Evolutionary conservation across 2,888 invertebrate genomes (phyloP).

Genomic region (Blastobasis lacticolella): DNA sequence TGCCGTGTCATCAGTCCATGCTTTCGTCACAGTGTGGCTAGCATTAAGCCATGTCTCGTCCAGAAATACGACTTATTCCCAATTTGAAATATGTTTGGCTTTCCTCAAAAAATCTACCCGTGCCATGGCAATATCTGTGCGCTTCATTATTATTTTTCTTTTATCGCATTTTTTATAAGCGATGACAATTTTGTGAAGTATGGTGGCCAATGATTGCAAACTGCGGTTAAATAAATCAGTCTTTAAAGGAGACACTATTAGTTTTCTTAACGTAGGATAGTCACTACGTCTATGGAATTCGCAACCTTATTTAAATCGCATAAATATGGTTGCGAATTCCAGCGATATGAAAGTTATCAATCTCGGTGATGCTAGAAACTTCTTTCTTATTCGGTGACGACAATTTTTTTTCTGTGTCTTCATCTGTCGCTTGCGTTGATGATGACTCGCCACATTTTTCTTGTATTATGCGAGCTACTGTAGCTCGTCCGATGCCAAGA

Average conservation of each 20-base stretch:
- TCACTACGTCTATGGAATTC: slow-evolving; percentile 6
- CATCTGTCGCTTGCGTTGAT: neutral
- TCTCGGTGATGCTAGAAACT: neutral
- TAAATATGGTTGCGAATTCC: slow-evolving; percentile 9
- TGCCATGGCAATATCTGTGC: slow-evolving; percentile 9
- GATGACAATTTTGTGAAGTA: slow-evolving; percentile 10
- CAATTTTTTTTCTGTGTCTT: neutral
- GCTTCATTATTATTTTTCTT: slow-evolving; percentile 15
- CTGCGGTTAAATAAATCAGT: slow-evolving; percentile 3
- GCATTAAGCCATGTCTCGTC: slow-evolving; percentile 14
- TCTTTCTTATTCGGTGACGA: neutral
- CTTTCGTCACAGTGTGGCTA: slow-evolving; percentile 11
- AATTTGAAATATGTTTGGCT: slow-evolving; percentile 12
- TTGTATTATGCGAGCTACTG: slow-evolving; percentile 10
- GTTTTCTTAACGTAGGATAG: slow-evolving; percentile 4
- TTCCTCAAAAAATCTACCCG: slow-evolving; percentile 11
- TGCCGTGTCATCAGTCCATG: slow-evolving; percentile 12
- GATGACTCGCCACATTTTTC: slow-evolving; percentile 1
- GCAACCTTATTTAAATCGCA: too few relatives aligned
- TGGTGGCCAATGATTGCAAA: slow-evolving; percentile 3
- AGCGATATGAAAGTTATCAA: slow-evolving; percentile 7
- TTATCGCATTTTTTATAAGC: slow-evolving; percentile 12
- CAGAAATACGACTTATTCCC: slow-evolving; percentile 15
- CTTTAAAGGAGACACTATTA: slow-evolving; percentile 6
- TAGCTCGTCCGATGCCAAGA: slow-evolving; percentile 6